Evolutionary conservation across 2,113 vertebrate species (phyloP).

Genomic region (Dendropsophus ebraccatus): DNA sequence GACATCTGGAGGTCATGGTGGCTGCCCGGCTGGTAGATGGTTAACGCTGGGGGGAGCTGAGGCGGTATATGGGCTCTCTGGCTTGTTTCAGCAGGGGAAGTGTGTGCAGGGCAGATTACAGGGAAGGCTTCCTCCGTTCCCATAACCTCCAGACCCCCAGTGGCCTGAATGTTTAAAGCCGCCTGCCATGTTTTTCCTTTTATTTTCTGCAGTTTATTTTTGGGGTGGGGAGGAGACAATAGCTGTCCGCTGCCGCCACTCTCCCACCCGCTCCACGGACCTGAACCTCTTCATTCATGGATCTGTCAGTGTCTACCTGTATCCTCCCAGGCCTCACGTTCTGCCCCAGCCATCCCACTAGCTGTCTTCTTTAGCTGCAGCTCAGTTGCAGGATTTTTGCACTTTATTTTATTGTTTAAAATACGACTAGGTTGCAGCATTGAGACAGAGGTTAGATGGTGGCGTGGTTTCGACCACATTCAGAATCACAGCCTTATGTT

Average conservation of each 20-base stretch:
- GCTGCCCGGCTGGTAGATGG: background rate
- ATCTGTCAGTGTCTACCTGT: background rate
- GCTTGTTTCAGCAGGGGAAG: conserved; percentile 93
- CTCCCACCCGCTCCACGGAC: conserved; percentile 60
- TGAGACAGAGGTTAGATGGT: too few species aligned
- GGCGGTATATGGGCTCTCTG: conserved; percentile 75
- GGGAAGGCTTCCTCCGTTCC: conserved; percentile 99
- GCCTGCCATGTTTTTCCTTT: conserved; percentile 73
- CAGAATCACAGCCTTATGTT: too few species aligned
- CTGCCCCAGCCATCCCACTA: background rate
- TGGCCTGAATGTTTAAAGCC: conserved; percentile 95
- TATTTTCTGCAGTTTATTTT: conserved; percentile 76
- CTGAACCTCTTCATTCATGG: conserved; percentile 28
- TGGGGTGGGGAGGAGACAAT: conserved; percentile 70
- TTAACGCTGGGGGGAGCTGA: background rate
- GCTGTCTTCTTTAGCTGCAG: background rate
- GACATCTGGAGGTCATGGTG: background rate
- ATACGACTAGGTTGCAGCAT: too few species aligned
- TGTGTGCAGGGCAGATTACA: conserved; percentile 96
- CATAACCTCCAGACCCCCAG: conserved; percentile 99
- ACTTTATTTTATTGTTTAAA: too few species aligned
- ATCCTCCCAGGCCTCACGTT: background rate
- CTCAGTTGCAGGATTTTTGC: too few species aligned
- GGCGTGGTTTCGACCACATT: too few species aligned
- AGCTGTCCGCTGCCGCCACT: conserved; percentile 55